Base-by-base conservation (phyloP, 2,888 invertebrate genomes). In the Bembecia ichneumoniformis region DNA sequence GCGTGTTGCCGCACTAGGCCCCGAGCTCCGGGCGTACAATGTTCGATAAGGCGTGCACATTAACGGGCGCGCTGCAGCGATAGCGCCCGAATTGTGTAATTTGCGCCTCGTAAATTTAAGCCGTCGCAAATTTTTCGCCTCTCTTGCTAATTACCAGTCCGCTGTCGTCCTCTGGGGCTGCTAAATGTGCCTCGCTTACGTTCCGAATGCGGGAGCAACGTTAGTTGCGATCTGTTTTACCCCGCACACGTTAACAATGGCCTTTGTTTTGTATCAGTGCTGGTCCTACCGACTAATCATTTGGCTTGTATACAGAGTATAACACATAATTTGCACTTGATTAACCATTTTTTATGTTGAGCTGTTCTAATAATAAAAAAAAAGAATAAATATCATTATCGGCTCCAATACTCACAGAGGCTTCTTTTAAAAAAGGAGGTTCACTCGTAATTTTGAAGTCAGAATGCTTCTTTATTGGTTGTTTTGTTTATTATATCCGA, bases 71-170 rank as follows among this genome's bases (percentile, higher is more conserved):
- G 67, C 71, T 80, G 82, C 77, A 78, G 73, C 82, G 82, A 83
- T 86, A 86, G 80, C 82, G 77, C 66, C 73, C 69, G 74, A 79
- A 77, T 84, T 75, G 79, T 81, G 83, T 83, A 86, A 86, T 87
- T 87, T 87, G 82, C 84, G 79, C 86, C 82, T 84, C 86, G 86
- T 86, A 86, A 86, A 86, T 87, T 86, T 78, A 77, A 82, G 75
- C 81, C 71, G 80, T 86, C 82, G 83, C 86, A 84, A 84, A 83
- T 86, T 87, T 87, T 87, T 87, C 83, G 83, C 79, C 74, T 82
- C 79, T 77, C 77, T 71, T 71, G 77, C 86, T 87, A 86, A 87
- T 87, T 87, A 86, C 82, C 77, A 84, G 80, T 81, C 80, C 73
- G 70, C 71, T 71, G 72, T 70, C 81, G 82, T 81, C 82, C 82